phyloP scores from a whole-genome alignment of 2,888 invertebrate species.

The Rhagophthalmus giganteus region DNA sequence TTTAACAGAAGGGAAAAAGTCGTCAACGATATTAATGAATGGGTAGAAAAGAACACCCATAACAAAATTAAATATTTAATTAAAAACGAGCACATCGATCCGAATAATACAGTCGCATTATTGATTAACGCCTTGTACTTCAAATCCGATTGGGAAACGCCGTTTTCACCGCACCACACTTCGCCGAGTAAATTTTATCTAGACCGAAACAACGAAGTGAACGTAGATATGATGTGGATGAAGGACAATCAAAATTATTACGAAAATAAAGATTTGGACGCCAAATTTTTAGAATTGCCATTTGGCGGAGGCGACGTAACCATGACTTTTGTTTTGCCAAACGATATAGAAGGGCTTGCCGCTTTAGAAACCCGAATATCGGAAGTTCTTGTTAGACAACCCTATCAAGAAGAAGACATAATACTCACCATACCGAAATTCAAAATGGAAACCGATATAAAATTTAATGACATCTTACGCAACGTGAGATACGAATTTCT shows the following conservation, averaged over 20 bases:
- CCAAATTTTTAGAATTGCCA: constrained; percentile 46
- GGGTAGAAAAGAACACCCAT: constrained; percentile 49
- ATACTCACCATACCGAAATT: constrained; percentile 36
- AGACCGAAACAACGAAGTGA: constrained; percentile 28
- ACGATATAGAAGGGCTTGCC: constrained; percentile 25
- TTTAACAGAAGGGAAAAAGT: constrained; percentile 33
- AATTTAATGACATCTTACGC: constrained; percentile 4
- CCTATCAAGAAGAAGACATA: constrained; percentile 17
- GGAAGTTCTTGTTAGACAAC: constrained; percentile 21
- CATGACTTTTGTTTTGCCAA: constrained; percentile 37
- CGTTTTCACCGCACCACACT: background rate
- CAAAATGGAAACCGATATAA: constrained; percentile 1
- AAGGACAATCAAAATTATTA: constrained; percentile 41
- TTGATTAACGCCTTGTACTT: constrained; percentile 50
- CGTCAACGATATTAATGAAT: constrained; percentile 45
- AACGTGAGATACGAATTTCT: too few relatives aligned
- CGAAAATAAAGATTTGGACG: constrained; percentile 39
- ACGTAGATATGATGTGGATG: constrained; percentile 43
- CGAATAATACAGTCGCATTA: constrained; percentile 41
- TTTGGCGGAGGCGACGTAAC: constrained; percentile 33
- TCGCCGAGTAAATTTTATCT: constrained; percentile 15
- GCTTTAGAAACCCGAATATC: constrained; percentile 27
- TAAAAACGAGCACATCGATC: constrained; percentile 33
- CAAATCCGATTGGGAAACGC: constrained; percentile 42
- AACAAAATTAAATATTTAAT: constrained; percentile 47